Base-by-base conservation (phyloP, 2,113 vertebrate genomes). In the Pelusios castaneus region DNA sequence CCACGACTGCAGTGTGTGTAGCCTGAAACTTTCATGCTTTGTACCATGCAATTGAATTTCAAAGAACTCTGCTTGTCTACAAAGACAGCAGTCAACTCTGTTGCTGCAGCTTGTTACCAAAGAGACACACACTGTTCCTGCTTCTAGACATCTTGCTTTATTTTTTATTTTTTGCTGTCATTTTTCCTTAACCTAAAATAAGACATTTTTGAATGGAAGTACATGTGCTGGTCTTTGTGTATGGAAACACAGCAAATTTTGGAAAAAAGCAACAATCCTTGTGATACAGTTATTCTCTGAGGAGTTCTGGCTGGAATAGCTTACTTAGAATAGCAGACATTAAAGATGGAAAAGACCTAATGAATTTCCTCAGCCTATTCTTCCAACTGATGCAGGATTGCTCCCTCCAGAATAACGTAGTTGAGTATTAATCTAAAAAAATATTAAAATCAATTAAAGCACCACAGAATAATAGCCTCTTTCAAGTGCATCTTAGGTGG, bases 371-470 rank as follows among this genome's bases (percentile, higher is more conserved):
- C 93, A 43, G 91, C 70, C 84, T 91, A 14, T 43, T 87, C 79
- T 87, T 94, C 83, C 76, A 92, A 88, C 92, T 91, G 91, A 79
- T 25, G 45, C 87, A 67, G 88, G 80, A 67, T 93, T 95, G 95
- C 96, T 94, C 94, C 93, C 95, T 92, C 91, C 0, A 1, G 94
- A 91, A 84, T 96, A 80, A 90, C 96, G 88, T 92, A 96, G 93
- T 91, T 10, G 0, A 96, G 90, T 87, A 97, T 96, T 97, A 97
- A 95, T 97, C 95, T 67, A 67, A 86, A 96, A n/a, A 96, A 95
- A 95, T 96, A 97, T 96, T 97, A 97, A 95, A 96, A 93, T 92
- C 91, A 91, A 96, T 94, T 96, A 96, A 96, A 96, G 80, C 92
- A 95, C 63, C 87, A 94, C 85, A 95, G 93, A 97, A 91, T 95